Conservation (phyloP, 2,113 vertebrate species). For the Paralichthys olivaceus region DNA sequence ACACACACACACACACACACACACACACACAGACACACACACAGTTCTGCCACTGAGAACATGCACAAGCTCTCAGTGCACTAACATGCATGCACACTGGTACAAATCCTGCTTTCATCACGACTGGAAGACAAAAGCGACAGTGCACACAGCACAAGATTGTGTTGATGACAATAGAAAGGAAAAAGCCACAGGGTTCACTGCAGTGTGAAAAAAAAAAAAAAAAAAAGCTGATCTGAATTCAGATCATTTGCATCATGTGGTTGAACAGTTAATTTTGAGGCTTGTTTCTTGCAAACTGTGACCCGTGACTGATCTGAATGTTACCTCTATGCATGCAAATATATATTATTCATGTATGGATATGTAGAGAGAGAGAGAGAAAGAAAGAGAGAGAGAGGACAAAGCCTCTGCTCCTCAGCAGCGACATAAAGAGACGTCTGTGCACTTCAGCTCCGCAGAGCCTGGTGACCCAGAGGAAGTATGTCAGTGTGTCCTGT, state of each 20-base stretch:
- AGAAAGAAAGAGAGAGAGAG: not conserved
- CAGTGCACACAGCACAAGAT: conserved; percentile 8
- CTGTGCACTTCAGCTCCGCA: no score
- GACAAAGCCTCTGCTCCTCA: not conserved
- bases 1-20: conserved; percentile 8
- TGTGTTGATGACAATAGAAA: conserved; percentile 26
- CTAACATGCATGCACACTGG: conserved; percentile 20
- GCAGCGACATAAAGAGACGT: not conserved
- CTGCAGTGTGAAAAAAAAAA: not conserved
- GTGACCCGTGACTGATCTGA: conserved; percentile 2
- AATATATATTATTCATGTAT: not conserved
- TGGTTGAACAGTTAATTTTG: not conserved
- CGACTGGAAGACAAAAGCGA: conserved; percentile 9
- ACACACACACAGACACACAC: conserved; percentile 11
- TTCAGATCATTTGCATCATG: conserved; percentile 28
- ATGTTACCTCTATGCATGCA: not conserved
- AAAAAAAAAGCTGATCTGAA: conserved; percentile 9
- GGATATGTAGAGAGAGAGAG: not conserved
- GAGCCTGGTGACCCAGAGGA: not conserved
- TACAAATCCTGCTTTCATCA: conserved; percentile 43
- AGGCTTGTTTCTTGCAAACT: not conserved
- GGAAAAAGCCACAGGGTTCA: conserved; percentile 6
- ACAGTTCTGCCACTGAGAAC: not conserved
- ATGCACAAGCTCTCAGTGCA: conserved; percentile 7
- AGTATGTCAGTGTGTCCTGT: not conserved